Conservation (phyloP, 2,797 vertebrate species). For the Astyanax mexicanus region DNA sequence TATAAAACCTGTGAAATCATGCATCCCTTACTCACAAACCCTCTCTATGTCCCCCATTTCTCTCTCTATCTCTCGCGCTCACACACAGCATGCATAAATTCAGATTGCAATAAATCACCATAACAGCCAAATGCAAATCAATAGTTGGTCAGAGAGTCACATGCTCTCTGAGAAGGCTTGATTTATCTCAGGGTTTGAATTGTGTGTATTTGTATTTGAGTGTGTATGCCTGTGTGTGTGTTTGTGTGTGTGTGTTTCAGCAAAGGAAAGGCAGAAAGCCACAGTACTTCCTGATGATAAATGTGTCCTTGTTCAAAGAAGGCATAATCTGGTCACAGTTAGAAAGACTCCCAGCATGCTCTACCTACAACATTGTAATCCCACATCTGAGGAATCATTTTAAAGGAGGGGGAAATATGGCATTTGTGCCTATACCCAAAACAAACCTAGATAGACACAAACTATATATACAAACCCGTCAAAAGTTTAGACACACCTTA, state of each 20-base stretch:
- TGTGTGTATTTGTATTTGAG: neutral
- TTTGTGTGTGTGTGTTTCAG: neutral
- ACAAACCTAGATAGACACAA: neutral
- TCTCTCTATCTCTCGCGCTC: neutral
- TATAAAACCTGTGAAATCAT: constrained; percentile 20
- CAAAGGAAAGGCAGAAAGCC: neutral
- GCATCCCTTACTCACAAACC: constrained; percentile 10
- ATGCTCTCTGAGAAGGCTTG: constrained; percentile 20
- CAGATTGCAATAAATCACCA: constrained; percentile 42
- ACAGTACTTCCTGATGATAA: constrained; percentile 25
- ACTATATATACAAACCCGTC: no score
- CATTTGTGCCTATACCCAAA: neutral
- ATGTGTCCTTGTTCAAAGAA: constrained; percentile 38
- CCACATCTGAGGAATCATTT: neutral
- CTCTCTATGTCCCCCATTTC: neutral
- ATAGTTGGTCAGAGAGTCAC: constrained; percentile 40
- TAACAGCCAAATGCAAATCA: constrained; percentile 47
- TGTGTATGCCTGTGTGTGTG: neutral
- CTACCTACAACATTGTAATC: neutral
- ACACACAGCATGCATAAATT: constrained; percentile 26
- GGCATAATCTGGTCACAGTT: constrained; percentile 11
- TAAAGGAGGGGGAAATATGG: neutral
- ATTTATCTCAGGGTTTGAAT: constrained; percentile 4
- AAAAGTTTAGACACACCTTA: no score
- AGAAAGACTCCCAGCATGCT: neutral